phyloP scores from a whole-genome alignment of 2,888 invertebrate genomes.

The Lagria hirta region DNA sequence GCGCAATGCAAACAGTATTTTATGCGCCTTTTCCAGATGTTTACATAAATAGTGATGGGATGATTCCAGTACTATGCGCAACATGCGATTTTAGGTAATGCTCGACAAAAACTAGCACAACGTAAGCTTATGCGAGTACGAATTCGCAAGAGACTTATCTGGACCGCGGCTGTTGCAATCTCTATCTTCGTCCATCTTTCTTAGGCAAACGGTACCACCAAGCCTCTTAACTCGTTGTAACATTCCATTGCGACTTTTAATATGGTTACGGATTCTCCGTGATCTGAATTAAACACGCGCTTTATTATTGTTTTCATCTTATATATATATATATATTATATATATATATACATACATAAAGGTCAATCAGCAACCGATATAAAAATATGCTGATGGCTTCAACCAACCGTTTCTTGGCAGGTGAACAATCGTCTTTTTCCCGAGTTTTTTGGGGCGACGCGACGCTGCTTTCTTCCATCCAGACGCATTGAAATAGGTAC shows the following conservation, averaged over 20 bases:
- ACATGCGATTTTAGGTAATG: slow-evolving; percentile 51
- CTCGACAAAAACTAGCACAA: slow-evolving; percentile 49
- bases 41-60: too few relatives aligned
- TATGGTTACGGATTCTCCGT: slow-evolving; percentile 38
- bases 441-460: not conserved
- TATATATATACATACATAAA: slow-evolving; percentile 12
- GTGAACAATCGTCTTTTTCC: slow-evolving; percentile 13
- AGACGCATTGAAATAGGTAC: too few relatives aligned
- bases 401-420: slow-evolving; percentile 46
- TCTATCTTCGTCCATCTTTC: slow-evolving; percentile 26
- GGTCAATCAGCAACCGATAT: slow-evolving; percentile 32
- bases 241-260: slow-evolving; percentile 45
- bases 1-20: too few relatives aligned
- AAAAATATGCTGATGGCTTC: slow-evolving; percentile 34
- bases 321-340: too few relatives aligned
- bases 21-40: too few relatives aligned
- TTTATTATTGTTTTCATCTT: slow-evolving; percentile 26
- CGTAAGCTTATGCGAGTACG: slow-evolving; percentile 37
- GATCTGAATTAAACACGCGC: slow-evolving; percentile 28
- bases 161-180: slow-evolving; percentile 30
- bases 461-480: too few relatives aligned
- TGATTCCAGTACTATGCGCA: too few relatives aligned
- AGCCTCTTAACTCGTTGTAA: slow-evolving; percentile 40
- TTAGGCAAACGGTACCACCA: slow-evolving; percentile 37
- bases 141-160: slow-evolving; percentile 44